Percentiles rank a stretch among this genome's conserved stretches.
Evolutionary conservation across 1,140 invertebrate species (phyloP).

Genomic region (Drosophila mayri): DNA sequence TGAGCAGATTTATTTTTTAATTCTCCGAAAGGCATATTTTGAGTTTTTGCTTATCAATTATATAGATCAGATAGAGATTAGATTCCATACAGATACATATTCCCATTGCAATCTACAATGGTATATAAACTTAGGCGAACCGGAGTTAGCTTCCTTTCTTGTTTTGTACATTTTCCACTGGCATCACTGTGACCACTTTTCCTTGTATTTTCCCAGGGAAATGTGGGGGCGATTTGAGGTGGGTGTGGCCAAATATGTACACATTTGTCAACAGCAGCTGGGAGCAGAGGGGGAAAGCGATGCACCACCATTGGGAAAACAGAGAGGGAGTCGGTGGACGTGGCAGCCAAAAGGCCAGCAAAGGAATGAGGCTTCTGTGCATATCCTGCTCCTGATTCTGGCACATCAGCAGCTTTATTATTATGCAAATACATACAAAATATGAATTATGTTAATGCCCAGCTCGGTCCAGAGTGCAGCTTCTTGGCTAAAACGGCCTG

Average conservation of each 20-base stretch:
- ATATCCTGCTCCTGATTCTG: conserved; percentile 58
- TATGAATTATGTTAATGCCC: conserved; percentile 79
- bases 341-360: conserved; percentile 65
- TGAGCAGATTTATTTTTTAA: no score
- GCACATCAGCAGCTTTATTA: conserved; percentile 77
- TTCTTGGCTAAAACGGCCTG: conserved; percentile 42
- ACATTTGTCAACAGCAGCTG: conserved; percentile 69
- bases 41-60: no score
- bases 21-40: no score
- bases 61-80: no score
- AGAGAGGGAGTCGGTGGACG: conserved; percentile 33
- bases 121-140: no score
- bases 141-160: no score
- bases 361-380: conserved; percentile 43
- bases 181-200: conserved; percentile 16
- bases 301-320: not conserved
- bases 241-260: conserved; percentile 63
- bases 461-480: conserved; percentile 31
- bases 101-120: no score
- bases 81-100: no score
- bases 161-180: not conserved
- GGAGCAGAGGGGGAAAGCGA: not conserved
- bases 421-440: conserved; percentile 79
- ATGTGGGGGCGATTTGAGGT: not conserved
- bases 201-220: conserved; percentile 14